phyloP scores from a whole-genome alignment of 2,113 vertebrate species.

The Vidua macroura region DNA sequence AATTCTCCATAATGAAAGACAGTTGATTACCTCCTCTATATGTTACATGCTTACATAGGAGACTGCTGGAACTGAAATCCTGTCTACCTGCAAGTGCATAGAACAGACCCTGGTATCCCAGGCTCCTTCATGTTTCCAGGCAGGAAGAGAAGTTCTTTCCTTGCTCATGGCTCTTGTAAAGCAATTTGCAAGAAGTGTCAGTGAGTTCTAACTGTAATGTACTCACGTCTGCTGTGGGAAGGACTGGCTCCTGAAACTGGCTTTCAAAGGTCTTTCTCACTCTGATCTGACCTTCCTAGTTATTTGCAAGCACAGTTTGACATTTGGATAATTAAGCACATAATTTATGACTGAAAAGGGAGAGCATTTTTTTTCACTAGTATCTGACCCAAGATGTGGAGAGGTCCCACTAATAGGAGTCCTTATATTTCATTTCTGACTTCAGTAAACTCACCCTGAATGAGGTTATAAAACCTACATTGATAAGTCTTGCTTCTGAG shows the following conservation, averaged over 20 bases:
- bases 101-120: not conserved
- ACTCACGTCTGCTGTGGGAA: not conserved
- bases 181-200: not conserved
- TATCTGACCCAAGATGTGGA: not conserved
- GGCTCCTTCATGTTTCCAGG: not conserved
- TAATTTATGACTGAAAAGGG: slow-evolving; percentile 31
- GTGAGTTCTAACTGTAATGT: not conserved
- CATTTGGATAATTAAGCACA: slow-evolving; percentile 45
- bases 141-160: not conserved
- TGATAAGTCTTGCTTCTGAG: not conserved
- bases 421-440: not conserved
- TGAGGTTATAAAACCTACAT: not conserved
- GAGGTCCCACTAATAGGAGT: not conserved
- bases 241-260: not conserved
- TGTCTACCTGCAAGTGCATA: not conserved
- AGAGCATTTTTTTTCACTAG: not conserved
- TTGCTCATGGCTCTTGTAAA: not conserved
- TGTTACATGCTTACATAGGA: not conserved
- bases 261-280: not conserved
- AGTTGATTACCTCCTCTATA: not conserved
- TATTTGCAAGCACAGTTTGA: slow-evolving; percentile 19
- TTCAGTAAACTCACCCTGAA: not conserved
- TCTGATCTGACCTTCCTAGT: slow-evolving; percentile 28
- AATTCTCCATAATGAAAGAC: not conserved
- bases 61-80: not conserved